A percentile compares a stretch with the other conserved stretches of the same genome.
Conservation (phyloP, 2,113 vertebrate genomes). For the Budorcas taxicolor region DNA sequence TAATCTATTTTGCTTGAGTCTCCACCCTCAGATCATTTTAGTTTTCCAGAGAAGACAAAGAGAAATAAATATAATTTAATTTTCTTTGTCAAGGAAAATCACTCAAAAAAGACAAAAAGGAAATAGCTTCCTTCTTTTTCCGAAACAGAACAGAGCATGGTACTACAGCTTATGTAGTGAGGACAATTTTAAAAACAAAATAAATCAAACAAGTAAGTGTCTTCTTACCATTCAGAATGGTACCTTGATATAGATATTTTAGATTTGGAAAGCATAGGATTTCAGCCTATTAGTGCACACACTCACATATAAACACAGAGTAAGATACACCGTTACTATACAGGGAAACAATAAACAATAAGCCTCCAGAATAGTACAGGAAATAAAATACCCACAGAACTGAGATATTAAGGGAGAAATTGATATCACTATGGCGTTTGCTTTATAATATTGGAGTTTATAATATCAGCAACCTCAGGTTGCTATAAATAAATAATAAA, state of each 20-base stretch:
- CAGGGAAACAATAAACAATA: neutral
- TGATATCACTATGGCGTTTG: neutral
- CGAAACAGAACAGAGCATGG: neutral
- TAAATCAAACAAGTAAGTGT: neutral
- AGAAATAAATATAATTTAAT: constrained; percentile 13
- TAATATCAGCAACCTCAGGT: neutral
- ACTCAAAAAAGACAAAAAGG: neutral
- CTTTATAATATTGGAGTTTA: neutral
- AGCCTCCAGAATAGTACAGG: neutral
- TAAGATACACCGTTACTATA: neutral
- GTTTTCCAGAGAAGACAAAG: constrained; percentile 6
- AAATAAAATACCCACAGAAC: constrained; percentile 9
- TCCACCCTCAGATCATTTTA: neutral
- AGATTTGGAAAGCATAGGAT: neutral
- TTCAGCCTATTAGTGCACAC: neutral
- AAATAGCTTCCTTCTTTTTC: neutral
- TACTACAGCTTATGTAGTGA: neutral
- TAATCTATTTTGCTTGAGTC: neutral
- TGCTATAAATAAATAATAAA: constrained; percentile 1
- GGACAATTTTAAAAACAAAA: neutral
- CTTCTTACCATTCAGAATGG: neutral
- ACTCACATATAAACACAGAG: neutral
- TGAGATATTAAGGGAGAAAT: neutral
- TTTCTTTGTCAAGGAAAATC: constrained; percentile 35
- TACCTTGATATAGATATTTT: neutral